Percentiles rank a stretch among this genome's conserved stretches.
phyloP scores from a whole-genome alignment of 2,888 invertebrate species.

The Andrena hattorfiana region DNA sequence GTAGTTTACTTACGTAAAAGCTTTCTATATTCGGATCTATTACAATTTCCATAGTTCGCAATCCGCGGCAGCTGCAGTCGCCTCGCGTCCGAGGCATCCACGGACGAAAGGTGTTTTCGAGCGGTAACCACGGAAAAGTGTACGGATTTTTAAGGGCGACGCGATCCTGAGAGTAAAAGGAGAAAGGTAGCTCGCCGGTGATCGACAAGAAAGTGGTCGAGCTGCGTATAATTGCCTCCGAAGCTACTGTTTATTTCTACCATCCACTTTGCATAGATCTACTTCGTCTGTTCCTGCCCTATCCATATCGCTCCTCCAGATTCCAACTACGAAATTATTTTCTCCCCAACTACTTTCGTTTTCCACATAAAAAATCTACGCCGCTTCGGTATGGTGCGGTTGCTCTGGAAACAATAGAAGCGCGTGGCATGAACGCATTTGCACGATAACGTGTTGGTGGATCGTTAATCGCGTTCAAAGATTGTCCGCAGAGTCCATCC shows the following conservation, averaged over 20 bases:
- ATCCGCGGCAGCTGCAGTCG: not conserved
- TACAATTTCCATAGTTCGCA: conserved; percentile 49
- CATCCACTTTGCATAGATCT: too few species aligned
- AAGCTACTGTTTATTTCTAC: not conserved
- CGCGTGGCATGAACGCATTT: not conserved
- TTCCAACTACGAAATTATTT: too few species aligned
- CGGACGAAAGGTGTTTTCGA: too few species aligned
- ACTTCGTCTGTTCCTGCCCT: too few species aligned
- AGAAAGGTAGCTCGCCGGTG: conserved; percentile 48
- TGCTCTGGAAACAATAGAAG: conserved; percentile 4
- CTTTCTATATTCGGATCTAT: conserved; percentile 67
- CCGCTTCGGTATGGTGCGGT: too few species aligned
- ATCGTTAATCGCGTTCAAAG: conserved; percentile 75
- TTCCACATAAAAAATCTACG: not conserved
- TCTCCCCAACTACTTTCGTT: not conserved
- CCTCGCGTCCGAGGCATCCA: not conserved
- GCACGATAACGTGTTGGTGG: conserved; percentile 11
- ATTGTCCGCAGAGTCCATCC: conserved; percentile 70
- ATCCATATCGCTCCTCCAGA: too few species aligned
- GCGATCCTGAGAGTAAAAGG: conserved; percentile 38
- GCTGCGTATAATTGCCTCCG: not conserved
- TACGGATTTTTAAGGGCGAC: not conserved
- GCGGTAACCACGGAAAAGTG: too few species aligned
- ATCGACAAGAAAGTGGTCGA: conserved; percentile 24
- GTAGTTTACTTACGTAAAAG: conserved; percentile 56